Evolutionary conservation across 2,888 invertebrate species (phyloP).

Genomic region (Andrena camellia): DNA sequence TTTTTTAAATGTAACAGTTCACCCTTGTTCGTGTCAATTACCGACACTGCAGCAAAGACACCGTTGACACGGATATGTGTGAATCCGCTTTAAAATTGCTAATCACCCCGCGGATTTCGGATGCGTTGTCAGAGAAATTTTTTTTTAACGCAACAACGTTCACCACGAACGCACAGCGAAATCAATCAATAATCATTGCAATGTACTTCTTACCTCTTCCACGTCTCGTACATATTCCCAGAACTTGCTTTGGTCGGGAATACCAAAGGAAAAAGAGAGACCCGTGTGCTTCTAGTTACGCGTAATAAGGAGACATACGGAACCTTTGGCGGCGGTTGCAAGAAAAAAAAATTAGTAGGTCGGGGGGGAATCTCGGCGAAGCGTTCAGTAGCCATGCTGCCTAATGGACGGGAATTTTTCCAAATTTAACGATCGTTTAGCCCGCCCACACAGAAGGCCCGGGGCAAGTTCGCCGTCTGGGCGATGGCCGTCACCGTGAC

Average conservation of each 20-base stretch:
- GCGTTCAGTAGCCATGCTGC: conserved; percentile 61
- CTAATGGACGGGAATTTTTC: conserved; percentile 73
- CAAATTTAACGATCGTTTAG: conserved; percentile 81
- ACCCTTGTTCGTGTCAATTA: no score
- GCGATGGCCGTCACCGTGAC: conserved; percentile 84
- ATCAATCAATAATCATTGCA: background rate
- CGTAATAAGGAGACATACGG: conserved; percentile 45
- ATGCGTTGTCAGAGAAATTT: no score
- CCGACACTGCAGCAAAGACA: no score
- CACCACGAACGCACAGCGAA: no score
- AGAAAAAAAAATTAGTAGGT: conserved; percentile 54
- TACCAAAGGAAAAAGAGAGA: conserved; percentile 1
- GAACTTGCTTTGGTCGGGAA: background rate
- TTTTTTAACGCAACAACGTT: no score
- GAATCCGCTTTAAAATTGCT: no score
- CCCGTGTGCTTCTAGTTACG: conserved; percentile 31
- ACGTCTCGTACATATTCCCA: background rate
- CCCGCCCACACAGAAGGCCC: conserved; percentile 82
- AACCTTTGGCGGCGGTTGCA: conserved; percentile 3
- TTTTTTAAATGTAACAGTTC: no score
- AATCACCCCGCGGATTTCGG: no score
- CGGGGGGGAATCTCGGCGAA: conserved; percentile 45
- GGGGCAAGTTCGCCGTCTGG: conserved; percentile 80
- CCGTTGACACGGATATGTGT: no score
- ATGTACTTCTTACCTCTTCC: background rate